Evolutionary conservation across 2,113 vertebrate genomes (phyloP).

Genomic region (Gymnogyps californianus): DNA sequence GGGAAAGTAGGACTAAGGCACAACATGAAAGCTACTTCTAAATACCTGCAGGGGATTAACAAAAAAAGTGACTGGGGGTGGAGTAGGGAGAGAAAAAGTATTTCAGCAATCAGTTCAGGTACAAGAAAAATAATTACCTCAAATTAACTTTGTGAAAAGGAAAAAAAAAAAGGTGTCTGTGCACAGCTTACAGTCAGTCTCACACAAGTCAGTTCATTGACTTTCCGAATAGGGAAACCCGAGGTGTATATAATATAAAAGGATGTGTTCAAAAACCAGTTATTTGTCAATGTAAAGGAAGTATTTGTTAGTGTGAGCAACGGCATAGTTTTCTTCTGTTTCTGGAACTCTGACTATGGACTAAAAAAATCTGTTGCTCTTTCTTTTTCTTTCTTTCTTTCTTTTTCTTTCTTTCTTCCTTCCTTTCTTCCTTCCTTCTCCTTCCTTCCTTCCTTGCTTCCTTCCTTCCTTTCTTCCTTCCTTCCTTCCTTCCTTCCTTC

Average conservation of each 20-base stretch:
- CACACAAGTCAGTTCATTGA: background rate
- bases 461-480: too few relatives aligned
- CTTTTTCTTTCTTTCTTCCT: too few relatives aligned
- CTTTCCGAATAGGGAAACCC: background rate
- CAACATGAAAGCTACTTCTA: constrained; percentile 59
- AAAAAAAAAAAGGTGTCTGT: background rate
- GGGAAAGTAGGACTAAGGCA: constrained; percentile 26
- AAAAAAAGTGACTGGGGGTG: background rate
- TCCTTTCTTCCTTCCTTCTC: too few relatives aligned
- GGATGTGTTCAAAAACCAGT: background rate
- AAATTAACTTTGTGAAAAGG: constrained; percentile 4
- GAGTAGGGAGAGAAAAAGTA: background rate
- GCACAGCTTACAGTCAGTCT: background rate
- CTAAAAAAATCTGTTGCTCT: background rate
- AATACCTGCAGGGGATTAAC: constrained; percentile 61
- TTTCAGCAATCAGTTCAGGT: constrained; percentile 29
- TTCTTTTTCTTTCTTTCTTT: too few relatives aligned
- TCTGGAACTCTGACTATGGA: background rate
- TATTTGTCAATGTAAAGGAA: background rate
- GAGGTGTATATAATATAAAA: background rate
- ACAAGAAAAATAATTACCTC: constrained; percentile 36
- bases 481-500: too few relatives aligned
- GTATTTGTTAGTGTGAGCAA: background rate
- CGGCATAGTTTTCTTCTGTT: background rate
- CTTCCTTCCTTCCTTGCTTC: too few relatives aligned